phyloP scores from a whole-genome alignment of 2,888 invertebrate genomes.

The Dasysyrphus albostriatus region DNA sequence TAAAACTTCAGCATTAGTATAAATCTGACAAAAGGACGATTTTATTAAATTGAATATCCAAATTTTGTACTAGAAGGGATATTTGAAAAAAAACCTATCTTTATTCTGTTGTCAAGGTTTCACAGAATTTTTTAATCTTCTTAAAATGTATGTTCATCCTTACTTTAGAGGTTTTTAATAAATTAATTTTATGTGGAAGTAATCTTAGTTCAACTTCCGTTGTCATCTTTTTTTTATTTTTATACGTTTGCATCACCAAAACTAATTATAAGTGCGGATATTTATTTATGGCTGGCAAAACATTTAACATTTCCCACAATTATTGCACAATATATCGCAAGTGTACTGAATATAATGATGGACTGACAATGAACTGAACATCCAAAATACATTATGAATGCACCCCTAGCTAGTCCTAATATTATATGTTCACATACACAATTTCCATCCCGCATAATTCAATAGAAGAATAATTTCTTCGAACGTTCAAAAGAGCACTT shows the following conservation, averaged over 20 bases:
- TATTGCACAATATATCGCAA: not conserved
- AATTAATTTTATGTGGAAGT: constrained; percentile 5
- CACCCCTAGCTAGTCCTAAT: constrained; percentile 22
- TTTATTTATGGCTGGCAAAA: not conserved
- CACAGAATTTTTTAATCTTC: constrained; percentile 25
- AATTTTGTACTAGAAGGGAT: constrained; percentile 13
- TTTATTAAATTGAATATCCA: constrained; percentile 48
- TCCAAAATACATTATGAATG: constrained; percentile 25
- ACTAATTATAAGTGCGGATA: constrained; percentile 3
- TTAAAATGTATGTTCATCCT: constrained; percentile 9
- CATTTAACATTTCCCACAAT: constrained; percentile 29
- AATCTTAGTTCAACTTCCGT: not conserved
- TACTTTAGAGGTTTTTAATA: constrained; percentile 14
- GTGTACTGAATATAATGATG: not conserved
- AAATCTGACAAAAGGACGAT: constrained; percentile 54
- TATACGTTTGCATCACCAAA: not conserved
- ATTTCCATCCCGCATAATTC: constrained; percentile 26
- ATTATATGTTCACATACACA: constrained; percentile 7
- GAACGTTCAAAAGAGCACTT: constrained; percentile 67
- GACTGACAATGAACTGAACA: constrained; percentile 44
- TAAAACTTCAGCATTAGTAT: not conserved
- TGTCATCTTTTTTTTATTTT: not conserved
- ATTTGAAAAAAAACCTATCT: constrained; percentile 13
- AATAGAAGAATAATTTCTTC: not conserved
- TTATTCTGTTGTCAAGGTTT: not conserved